Evolutionary conservation across 1,140 invertebrate genomes (phyloP).

Genomic region (Drosophila melanica): DNA sequence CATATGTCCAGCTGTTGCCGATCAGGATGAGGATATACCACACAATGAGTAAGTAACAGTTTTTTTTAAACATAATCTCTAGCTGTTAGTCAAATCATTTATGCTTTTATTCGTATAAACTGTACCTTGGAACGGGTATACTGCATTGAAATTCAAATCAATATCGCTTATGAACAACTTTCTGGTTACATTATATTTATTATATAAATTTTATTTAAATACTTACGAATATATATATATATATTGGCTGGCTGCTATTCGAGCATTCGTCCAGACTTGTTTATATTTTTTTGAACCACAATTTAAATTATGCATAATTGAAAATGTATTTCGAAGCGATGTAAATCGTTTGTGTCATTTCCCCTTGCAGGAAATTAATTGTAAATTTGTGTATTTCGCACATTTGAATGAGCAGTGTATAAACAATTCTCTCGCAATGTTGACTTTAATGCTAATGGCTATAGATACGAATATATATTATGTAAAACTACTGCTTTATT

Average conservation of each 20-base stretch:
- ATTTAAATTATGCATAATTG: conserved; percentile 62
- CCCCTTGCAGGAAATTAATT: conserved; percentile 68
- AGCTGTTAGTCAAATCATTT: neutral
- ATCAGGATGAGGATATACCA: conserved; percentile 93
- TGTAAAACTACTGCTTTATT: conserved; percentile 19
- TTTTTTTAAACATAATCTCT: neutral
- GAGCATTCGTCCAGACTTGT: neutral
- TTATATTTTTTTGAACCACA: conserved; percentile 6
- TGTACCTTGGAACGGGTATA: neutral
- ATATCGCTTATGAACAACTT: no score
- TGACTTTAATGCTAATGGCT: conserved; percentile 10
- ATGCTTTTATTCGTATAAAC: neutral
- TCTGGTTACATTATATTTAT: no score
- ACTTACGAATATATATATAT: no score
- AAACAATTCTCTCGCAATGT: conserved; percentile 19
- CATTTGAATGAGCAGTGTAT: conserved; percentile 13
- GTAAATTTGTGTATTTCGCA: conserved; percentile 64
- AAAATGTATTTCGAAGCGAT: conserved; percentile 22
- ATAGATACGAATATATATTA: conserved; percentile 3
- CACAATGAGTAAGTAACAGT: conserved; percentile 90
- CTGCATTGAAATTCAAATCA: no score
- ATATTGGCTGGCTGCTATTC: neutral
- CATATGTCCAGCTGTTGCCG: conserved; percentile 84
- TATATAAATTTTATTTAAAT: no score
- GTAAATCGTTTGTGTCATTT: conserved; percentile 46